A percentile compares a stretch with the other conserved stretches of the same genome.
Evolutionary conservation across 2,888 invertebrate genomes (phyloP).

Genomic region (Lathronympha strigana): DNA sequence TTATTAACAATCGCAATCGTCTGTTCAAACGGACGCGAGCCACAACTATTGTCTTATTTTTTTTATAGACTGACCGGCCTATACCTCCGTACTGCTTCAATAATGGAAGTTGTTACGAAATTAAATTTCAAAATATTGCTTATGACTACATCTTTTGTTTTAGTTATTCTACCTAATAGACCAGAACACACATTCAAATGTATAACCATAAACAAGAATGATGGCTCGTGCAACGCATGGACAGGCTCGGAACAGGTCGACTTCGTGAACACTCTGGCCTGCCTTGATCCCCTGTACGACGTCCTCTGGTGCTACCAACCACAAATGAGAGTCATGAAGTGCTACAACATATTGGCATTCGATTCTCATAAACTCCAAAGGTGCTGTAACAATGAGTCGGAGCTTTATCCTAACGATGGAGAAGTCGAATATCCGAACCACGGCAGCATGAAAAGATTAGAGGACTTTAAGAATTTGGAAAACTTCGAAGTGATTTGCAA

Average conservation of each 20-base stretch:
- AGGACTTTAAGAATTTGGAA: slow-evolving; percentile 73
- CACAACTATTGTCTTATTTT: no score
- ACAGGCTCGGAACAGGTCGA: slow-evolving; percentile 92
- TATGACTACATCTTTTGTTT: slow-evolving; percentile 42
- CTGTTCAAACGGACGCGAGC: no score
- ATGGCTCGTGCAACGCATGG: slow-evolving; percentile 95
- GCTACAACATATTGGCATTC: slow-evolving; percentile 93
- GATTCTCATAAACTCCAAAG: slow-evolving; percentile 84
- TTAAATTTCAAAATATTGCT: not conserved
- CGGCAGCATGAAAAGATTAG: slow-evolving; percentile 71
- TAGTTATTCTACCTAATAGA: slow-evolving; percentile 92
- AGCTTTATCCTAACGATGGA: slow-evolving; percentile 53
- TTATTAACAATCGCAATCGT: no score
- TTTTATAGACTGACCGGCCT: no score
- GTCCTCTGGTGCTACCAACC: slow-evolving; percentile 96
- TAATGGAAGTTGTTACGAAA: not conserved
- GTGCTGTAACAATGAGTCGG: slow-evolving; percentile 68
- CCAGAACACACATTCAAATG: slow-evolving; percentile 93
- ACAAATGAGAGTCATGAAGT: slow-evolving; percentile 85
- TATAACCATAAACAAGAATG: slow-evolving; percentile 94
- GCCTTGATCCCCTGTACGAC: slow-evolving; percentile 96
- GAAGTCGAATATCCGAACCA: slow-evolving; percentile 73
- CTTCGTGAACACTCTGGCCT: slow-evolving; percentile 90
- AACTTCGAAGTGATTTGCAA: slow-evolving; percentile 65
- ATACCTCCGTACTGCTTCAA: not conserved